These are phyloP conservation scores for Anastrepha ludens DNA, from an alignment of 1,140 invertebrate genomes.

Conservation along the genomic window DNA sequence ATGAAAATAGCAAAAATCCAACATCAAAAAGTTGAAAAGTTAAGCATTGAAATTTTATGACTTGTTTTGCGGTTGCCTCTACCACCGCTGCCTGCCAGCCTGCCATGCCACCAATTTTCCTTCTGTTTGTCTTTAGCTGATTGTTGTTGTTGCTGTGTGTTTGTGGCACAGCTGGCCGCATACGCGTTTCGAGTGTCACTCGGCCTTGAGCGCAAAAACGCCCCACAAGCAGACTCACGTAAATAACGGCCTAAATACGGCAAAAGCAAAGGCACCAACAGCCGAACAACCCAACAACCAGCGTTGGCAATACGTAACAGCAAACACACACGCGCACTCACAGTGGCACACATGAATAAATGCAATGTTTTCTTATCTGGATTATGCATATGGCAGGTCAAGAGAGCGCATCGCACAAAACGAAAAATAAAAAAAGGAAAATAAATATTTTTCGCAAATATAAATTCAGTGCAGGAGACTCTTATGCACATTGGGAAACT, in stretches of 20 bases:
- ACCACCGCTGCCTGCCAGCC: background rate
- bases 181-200: background rate
- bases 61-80: background rate
- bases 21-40: conserved; percentile 24
- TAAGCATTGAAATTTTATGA: conserved; percentile 36
- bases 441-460: conserved; percentile 1
- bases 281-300: background rate
- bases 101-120: no score
- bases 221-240: background rate
- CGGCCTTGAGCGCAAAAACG: conserved; percentile 25
- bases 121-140: no score
- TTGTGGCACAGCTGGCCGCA: no score
- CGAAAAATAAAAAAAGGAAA: background rate
- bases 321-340: background rate
- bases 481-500: background rate
- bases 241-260: background rate
- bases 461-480: background rate
- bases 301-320: background rate
- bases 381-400: conserved; percentile 42
- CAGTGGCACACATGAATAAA: conserved; percentile 21
- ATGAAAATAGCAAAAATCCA: background rate
- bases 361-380: conserved; percentile 44
- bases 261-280: background rate
- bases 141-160: background rate
- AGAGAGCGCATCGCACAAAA: background rate